A percentile compares a stretch with the other conserved stretches of the same genome.
These are phyloP conservation scores for Saccopteryx bilineata DNA, from an alignment of 2,113 vertebrate species.

Conservation along the genomic window DNA sequence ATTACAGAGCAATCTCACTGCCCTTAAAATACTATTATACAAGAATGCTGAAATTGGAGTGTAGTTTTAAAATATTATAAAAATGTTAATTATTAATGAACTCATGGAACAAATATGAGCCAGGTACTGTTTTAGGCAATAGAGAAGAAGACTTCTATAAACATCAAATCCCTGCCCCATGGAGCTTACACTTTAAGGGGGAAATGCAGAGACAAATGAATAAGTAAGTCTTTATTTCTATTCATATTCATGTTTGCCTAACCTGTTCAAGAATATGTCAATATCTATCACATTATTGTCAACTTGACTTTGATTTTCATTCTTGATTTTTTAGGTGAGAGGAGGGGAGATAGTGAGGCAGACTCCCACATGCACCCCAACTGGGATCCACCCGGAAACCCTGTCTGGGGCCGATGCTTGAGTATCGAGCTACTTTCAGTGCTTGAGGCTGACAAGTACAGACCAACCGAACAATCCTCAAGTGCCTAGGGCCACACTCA, in stretches of 20 bases:
- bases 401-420: too few species aligned
- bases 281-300: neutral
- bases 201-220: neutral
- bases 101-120: neutral
- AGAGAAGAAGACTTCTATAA: neutral
- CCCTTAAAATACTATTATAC: neutral
- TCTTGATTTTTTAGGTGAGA: neutral
- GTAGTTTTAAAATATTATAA: neutral
- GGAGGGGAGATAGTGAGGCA: too few species aligned
- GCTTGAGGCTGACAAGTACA: too few species aligned
- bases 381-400: too few species aligned
- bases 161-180: neutral
- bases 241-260: neutral
- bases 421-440: too few species aligned
- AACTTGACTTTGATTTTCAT: neutral
- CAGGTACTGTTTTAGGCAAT: neutral
- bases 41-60: neutral
- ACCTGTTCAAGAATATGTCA: neutral
- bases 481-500: too few species aligned
- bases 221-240: neutral
- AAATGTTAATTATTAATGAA: neutral
- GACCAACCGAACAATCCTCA: too few species aligned
- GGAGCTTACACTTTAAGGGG: neutral
- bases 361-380: too few species aligned
- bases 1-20: neutral